Conservation (phyloP, 2,888 invertebrate species). For the Lithophane ornitopus region DNA sequence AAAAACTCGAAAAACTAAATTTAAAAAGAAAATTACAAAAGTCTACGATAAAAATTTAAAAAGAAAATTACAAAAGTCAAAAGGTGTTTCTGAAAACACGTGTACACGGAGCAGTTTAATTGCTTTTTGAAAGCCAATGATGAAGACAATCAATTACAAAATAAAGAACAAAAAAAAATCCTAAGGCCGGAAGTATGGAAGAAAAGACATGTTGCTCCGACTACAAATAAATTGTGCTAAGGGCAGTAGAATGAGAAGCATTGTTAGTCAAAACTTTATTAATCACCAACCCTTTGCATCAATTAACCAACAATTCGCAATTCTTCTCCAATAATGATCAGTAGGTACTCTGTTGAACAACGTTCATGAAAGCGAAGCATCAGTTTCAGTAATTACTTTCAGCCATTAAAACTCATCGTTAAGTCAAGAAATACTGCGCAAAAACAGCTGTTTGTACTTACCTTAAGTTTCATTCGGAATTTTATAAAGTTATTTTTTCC, state of each 20-base stretch:
- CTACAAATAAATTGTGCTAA: too few species aligned
- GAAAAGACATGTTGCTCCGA: too few species aligned
- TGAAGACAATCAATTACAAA: neutral
- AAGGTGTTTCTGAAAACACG: neutral
- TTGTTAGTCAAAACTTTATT: neutral
- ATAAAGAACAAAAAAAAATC: neutral
- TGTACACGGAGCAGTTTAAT: neutral
- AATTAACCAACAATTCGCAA: neutral
- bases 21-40: neutral
- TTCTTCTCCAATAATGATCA: slow-evolving; percentile 7
- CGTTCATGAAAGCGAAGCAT: slow-evolving; percentile 8
- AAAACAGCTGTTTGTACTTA: slow-evolving; percentile 24
- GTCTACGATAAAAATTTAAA: neutral
- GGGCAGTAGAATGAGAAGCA: neutral
- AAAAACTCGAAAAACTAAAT: neutral
- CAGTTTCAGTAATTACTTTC: slow-evolving; percentile 48
- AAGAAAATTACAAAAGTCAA: neutral
- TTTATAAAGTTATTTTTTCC: neutral
- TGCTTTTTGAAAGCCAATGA: neutral
- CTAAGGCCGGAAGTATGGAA: too few species aligned
- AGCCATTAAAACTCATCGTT: slow-evolving; percentile 56
- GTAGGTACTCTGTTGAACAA: slow-evolving; percentile 5
- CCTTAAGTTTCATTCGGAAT: slow-evolving; percentile 12
- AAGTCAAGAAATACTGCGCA: slow-evolving; percentile 46
- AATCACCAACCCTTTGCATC: neutral